Conservation (phyloP, 2,113 vertebrate species). For the Zootoca vivipara region DNA sequence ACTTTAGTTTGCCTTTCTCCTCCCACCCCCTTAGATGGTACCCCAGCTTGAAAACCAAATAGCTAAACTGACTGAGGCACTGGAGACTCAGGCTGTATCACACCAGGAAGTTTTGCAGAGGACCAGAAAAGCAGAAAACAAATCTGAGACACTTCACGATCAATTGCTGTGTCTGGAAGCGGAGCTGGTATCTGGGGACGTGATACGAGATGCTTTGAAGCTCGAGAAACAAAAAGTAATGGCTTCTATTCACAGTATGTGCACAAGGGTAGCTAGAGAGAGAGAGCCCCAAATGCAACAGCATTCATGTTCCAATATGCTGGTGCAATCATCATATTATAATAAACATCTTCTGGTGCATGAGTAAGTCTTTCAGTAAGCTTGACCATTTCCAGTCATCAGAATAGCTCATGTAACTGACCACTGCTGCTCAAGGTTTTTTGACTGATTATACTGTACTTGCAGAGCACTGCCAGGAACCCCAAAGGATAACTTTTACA, state of each 20-base stretch:
- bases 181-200: constrained; percentile 78
- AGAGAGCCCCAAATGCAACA: neutral
- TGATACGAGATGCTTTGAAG: constrained; percentile 77
- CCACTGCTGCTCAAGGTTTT: neutral
- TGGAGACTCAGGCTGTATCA: constrained; percentile 74
- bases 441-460: neutral
- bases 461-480: neutral
- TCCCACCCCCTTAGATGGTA: constrained; percentile 64
- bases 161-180: constrained; percentile 79
- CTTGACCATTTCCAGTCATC: neutral
- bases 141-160: constrained; percentile 75
- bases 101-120: constrained; percentile 77
- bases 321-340: neutral
- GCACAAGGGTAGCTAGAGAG: constrained; percentile 14
- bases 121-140: constrained; percentile 78
- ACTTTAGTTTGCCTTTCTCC: constrained; percentile 49
- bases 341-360: neutral
- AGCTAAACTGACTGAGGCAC: constrained; percentile 71
- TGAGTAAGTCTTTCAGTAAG: neutral
- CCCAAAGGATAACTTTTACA: neutral
- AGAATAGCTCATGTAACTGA: neutral
- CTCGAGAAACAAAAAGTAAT: constrained; percentile 85
- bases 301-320: neutral
- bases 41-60: constrained; percentile 79
- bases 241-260: constrained; percentile 14